phyloP scores from a whole-genome alignment of 2,797 vertebrate genomes.

The Schizopygopsis malacanthus region DNA sequence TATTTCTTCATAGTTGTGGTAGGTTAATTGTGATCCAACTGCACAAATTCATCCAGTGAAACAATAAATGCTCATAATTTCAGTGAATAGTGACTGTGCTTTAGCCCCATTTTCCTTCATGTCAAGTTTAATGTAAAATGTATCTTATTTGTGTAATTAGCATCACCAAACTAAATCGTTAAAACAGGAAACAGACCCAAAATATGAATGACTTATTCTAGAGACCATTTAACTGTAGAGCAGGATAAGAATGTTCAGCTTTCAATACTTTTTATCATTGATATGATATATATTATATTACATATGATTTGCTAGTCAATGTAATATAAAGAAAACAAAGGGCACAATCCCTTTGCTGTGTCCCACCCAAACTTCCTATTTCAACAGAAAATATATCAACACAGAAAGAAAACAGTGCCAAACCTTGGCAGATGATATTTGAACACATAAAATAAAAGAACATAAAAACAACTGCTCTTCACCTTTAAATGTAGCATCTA shows the following conservation, averaged over 20 bases:
- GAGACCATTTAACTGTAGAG: no score
- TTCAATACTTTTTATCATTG: neutral
- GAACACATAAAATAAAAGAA: neutral
- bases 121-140: neutral
- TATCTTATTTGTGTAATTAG: neutral
- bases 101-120: neutral
- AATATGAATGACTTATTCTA: neutral
- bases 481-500: neutral
- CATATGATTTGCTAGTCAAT: no score
- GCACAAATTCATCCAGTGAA: neutral
- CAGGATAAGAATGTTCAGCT: no score
- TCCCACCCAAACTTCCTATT: neutral
- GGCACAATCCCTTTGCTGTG: neutral
- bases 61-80: neutral
- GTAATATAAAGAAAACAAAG: neutral
- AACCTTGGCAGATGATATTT: neutral
- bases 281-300: neutral
- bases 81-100: neutral
- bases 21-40: constrained; percentile 62
- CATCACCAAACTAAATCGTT: neutral
- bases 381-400: neutral
- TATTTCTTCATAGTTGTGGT: constrained; percentile 98
- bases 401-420: neutral
- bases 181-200: neutral
- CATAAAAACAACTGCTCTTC: neutral